Percentiles rank a stretch among this genome's conserved stretches.
These are phyloP conservation scores for Sminthopsis crassicaudata DNA, from an alignment of 2,113 vertebrate species.

Conservation along the genomic window DNA sequence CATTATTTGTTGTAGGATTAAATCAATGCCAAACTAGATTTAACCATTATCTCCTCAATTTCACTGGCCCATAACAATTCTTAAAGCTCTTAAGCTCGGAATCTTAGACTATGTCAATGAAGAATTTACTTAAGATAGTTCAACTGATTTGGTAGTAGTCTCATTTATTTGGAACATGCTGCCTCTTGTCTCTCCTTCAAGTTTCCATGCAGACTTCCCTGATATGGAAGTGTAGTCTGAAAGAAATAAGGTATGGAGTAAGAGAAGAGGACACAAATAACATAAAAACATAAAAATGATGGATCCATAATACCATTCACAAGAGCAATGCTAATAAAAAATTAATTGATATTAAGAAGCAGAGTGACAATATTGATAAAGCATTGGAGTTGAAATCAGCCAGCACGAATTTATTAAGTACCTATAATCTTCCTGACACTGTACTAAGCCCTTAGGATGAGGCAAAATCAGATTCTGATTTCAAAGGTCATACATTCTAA, in stretches of 20 bases:
- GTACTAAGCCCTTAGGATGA: not conserved
- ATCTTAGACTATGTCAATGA: not conserved
- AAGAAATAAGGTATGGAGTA: not conserved
- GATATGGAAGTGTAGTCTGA: not conserved
- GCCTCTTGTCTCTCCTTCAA: not conserved
- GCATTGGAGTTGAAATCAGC: not conserved
- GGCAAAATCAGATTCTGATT: not conserved
- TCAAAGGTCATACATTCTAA: not conserved
- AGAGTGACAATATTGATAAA: not conserved
- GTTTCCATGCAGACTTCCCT: not conserved
- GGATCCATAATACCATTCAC: not conserved
- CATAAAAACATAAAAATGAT: not conserved
- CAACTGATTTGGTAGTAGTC: not conserved
- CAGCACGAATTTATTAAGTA: not conserved
- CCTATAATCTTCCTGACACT: not conserved
- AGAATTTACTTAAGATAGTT: not conserved
- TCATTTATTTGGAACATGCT: not conserved
- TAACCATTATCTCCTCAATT: no score
- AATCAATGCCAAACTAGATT: no score
- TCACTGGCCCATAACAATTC: no score
- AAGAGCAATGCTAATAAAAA: not conserved
- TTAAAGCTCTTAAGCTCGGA: not conserved
- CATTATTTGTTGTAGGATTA: no score
- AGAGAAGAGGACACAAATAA: not conserved
- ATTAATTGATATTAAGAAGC: not conserved